Evolutionary conservation across 1,140 invertebrate genomes (phyloP).

Genomic region (Macrobrachium rosenbergii): DNA sequence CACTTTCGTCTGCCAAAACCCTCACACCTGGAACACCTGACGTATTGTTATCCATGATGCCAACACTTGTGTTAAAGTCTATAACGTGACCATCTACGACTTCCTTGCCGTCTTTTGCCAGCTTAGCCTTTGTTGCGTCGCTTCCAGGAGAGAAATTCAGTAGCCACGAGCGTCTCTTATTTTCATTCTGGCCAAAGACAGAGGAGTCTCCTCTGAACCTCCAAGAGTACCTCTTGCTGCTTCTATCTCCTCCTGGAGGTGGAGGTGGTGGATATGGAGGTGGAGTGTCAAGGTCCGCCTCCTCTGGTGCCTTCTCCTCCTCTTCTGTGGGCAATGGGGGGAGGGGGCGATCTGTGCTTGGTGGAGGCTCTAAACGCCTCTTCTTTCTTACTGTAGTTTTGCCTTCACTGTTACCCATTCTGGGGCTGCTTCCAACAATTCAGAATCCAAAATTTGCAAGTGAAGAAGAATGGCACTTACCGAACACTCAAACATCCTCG

Average conservation of each 20-base stretch:
- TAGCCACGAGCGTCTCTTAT: conserved; percentile 57
- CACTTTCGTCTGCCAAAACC: background rate
- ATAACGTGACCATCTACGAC: conserved; percentile 45
- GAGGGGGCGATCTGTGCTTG: conserved; percentile 42
- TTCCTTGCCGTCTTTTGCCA: conserved; percentile 60
- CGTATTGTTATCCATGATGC: conserved; percentile 23
- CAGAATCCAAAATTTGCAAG: background rate
- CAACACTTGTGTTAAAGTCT: conserved; percentile 16
- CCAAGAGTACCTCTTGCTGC: conserved; percentile 50
- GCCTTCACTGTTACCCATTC: conserved; percentile 53
- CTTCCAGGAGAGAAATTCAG: conserved; percentile 44
- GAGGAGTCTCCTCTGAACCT: conserved; percentile 49
- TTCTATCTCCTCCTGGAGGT: conserved; percentile 36
- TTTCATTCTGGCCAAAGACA: conserved; percentile 55
- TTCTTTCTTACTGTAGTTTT: conserved; percentile 29
- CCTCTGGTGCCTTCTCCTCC: conserved; percentile 37
- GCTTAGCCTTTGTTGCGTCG: conserved; percentile 42
- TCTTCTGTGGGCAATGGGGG: conserved; percentile 45
- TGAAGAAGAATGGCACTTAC: conserved; percentile 17
- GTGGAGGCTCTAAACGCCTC: conserved; percentile 46
- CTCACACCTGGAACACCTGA: conserved; percentile 33
- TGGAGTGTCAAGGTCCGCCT: conserved; percentile 37
- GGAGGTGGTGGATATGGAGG: conserved; percentile 53
- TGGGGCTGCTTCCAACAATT: conserved; percentile 30
- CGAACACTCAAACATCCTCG: conserved; percentile 12